A percentile compares a stretch with the other conserved stretches of the same genome.
Conservation (phyloP, 2,888 invertebrate genomes). For the Dicyrtoma fusca region DNA sequence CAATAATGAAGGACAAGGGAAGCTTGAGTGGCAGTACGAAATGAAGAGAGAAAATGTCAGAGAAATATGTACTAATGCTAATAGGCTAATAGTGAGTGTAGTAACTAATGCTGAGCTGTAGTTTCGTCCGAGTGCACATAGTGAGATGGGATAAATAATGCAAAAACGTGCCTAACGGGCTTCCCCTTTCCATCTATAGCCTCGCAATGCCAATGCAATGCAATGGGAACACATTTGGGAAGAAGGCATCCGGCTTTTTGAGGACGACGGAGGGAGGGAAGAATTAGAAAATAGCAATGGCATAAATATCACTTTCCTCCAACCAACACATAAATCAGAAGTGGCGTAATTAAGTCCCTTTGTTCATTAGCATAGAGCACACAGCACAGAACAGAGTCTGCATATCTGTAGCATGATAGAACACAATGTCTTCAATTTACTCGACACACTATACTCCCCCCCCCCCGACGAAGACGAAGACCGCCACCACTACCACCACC, state of each 20-base stretch:
- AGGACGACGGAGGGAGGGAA: not conserved
- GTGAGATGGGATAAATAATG: constrained; percentile 7
- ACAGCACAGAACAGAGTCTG: constrained; percentile 13
- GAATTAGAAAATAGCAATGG: constrained; percentile 3
- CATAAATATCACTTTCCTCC: constrained; percentile 21
- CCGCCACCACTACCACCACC: too few relatives aligned
- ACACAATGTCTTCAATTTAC: not conserved
- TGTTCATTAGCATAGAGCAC: constrained; percentile 32
- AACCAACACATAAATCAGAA: constrained; percentile 37
- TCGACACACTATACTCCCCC: not conserved
- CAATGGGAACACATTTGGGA: not conserved
- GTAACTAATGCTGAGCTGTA: not conserved
- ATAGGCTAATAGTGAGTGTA: too few relatives aligned
- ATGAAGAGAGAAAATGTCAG: not conserved
- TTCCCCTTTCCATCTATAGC: not conserved
- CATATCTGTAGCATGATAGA: constrained; percentile 29
- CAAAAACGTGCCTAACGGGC: not conserved
- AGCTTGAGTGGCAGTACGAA: not conserved
- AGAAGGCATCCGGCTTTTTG: too few relatives aligned
- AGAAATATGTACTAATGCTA: not conserved
- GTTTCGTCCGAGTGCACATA: not conserved
- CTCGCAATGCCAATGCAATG: not conserved
- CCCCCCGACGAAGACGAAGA: too few relatives aligned
- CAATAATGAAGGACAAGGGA: not conserved
- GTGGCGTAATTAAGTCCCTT: constrained; percentile 39